Conservation (phyloP, 2,113 vertebrate species). For the Madoqua kirkii region DNA sequence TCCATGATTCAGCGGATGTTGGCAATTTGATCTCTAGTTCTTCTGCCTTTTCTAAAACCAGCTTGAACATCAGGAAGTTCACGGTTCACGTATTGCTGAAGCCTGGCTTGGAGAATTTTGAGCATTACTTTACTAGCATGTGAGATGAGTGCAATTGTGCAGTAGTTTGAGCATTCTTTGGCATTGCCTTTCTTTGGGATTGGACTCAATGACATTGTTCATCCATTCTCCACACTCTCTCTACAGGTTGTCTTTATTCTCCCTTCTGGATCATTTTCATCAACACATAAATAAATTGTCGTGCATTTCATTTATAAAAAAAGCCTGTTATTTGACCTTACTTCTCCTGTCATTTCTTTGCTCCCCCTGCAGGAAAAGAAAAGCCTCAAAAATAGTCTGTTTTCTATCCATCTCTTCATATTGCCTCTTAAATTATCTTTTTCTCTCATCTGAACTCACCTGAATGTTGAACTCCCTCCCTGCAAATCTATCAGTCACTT, state of each 20-base stretch:
- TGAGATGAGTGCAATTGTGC: not conserved
- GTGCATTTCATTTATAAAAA: not conserved
- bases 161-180: not conserved
- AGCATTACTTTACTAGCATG: not conserved
- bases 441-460: not conserved
- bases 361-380: not conserved
- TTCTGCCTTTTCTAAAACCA: not conserved
- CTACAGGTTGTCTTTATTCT: not conserved
- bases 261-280: not conserved
- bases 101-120: not conserved
- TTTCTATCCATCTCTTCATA: not conserved
- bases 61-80: not conserved
- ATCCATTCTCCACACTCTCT: not conserved
- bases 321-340: not conserved
- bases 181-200: not conserved
- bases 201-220: not conserved
- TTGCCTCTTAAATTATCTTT: not conserved
- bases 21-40: not conserved
- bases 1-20: not conserved
- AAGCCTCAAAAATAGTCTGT: not conserved
- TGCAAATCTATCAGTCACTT: not conserved
- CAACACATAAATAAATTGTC: not conserved
- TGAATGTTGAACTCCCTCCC: not conserved
- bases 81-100: not conserved
- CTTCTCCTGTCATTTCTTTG: not conserved